Evolutionary conservation across 2,113 vertebrate species (phyloP), one percentile per base, ranked within the genome.

Genomic region (Gymnocephalus cernua): DNA sequence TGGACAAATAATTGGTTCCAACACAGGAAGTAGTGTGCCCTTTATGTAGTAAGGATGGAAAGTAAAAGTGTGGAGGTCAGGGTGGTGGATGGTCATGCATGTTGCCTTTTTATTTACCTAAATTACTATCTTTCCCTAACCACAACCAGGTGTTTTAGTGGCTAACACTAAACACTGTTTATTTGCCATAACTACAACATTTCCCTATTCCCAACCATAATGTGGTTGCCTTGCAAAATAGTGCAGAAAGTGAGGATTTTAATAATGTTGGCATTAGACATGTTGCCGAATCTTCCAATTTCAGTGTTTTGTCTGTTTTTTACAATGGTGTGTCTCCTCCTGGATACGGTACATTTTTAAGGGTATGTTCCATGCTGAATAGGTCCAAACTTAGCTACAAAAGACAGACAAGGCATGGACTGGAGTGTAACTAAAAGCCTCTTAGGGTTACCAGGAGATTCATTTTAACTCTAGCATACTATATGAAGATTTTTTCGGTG

Each of bases 361-460:
- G 27, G 38, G 9, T 16, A 25, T 23, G n/a, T 8, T 59, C 15
- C 3, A 41, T 16, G 45, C 21, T 35, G 3, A 48, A 64, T 12
- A 25, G 11, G 23, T 57, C 14, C n/a, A 19, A 65, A 63, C 16
- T n/a, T 44, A 11, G 23, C 32, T 29, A 1, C n/a, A 44, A 23
- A 77, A 7, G 32, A 75, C 61, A 47, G 15, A 41, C 78, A 57
- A 41, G 47, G 7, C n/a, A 56, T 21, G 27, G 48, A 19, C 58
- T 48, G 27, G 12, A 56, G 15, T 23, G 0, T 51, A 15, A 23
- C 5, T 2, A 71, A 77, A 23, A 64, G 25, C 32, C 53, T 79
- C 29, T 41, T 41, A 41, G 19, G 41, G 29, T 41, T n/a, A 48
- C 19, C 29, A 41, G 13, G 19, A 21, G 11, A 27, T 7, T 54